Percentiles rank a stretch among this genome's conserved stretches.
phyloP scores from a whole-genome alignment of 2,888 invertebrate genomes.

The Eumacrocentrus americanus region DNA sequence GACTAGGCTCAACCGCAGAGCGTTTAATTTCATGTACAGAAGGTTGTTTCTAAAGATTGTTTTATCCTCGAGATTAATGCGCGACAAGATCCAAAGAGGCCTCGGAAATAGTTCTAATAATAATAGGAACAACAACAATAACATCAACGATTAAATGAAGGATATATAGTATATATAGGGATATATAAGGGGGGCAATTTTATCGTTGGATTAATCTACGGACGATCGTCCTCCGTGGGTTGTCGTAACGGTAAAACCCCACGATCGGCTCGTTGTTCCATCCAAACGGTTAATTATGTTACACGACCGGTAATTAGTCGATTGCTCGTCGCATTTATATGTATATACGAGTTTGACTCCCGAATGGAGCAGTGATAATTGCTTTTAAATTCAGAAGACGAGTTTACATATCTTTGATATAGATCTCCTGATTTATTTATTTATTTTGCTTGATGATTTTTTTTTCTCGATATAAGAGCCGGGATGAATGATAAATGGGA shows the following conservation, averaged over 20 bases:
- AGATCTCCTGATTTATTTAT: not conserved
- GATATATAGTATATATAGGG: too few species aligned
- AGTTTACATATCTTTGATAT: not conserved
- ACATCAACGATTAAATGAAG: too few species aligned
- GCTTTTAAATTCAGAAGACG: not conserved
- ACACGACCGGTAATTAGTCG: slow-evolving; percentile 51
- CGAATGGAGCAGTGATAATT: not conserved
- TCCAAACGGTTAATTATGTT: slow-evolving; percentile 50
- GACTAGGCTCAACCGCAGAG: too few species aligned
- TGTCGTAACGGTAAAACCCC: slow-evolving; percentile 55
- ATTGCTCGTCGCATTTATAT: slow-evolving; percentile 25
- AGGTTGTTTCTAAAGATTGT: too few species aligned
- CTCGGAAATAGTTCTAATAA: too few species aligned
- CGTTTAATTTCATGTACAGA: too few species aligned
- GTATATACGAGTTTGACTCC: not conserved
- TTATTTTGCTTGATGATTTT: not conserved
- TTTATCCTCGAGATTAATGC: too few species aligned
- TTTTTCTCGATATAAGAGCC: not conserved
- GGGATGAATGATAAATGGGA: not conserved
- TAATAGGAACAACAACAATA: too few species aligned
- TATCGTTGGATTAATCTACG: slow-evolving; percentile 36
- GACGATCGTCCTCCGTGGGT: slow-evolving; percentile 33
- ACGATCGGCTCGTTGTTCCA: slow-evolving; percentile 29
- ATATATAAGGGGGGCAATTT: slow-evolving; percentile 23
- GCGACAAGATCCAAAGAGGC: too few species aligned